Evolutionary conservation across 2,888 invertebrate genomes (phyloP).

Genomic region (Pyrocoelia pectoralis): DNA sequence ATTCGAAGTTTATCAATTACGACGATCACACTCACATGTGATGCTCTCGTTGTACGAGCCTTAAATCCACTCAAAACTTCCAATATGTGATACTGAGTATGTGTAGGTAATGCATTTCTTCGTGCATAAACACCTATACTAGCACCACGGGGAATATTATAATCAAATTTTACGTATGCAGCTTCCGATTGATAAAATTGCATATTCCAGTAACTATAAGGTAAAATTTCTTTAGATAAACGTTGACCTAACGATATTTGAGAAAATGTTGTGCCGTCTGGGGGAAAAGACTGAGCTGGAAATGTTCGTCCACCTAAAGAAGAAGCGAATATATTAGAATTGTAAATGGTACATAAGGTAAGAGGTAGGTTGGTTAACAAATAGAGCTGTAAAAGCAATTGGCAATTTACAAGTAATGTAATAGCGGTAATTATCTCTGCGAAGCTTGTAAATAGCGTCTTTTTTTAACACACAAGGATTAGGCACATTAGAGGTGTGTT

Average conservation of each 20-base stretch:
- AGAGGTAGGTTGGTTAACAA: not conserved
- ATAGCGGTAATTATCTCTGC: constrained; percentile 1
- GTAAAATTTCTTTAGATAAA: constrained; percentile 87
- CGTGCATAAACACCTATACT: constrained; percentile 95
- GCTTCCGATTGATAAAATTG: constrained; percentile 96
- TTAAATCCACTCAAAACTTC: constrained; percentile 92
- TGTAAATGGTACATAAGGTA: not conserved
- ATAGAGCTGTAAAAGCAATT: constrained; percentile 20
- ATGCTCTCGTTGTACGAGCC: constrained; percentile 82
- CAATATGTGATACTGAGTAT: constrained; percentile 95
- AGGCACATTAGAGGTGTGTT: too few species aligned
- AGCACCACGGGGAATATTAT: constrained; percentile 89
- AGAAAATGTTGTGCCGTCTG: constrained; percentile 91
- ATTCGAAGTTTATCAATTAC: not conserved
- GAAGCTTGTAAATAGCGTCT: too few species aligned
- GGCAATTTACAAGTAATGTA: constrained; percentile 2
- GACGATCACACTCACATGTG: constrained; percentile 76
- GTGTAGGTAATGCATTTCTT: constrained; percentile 92
- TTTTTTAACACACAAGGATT: too few species aligned
- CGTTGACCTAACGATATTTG: constrained; percentile 89
- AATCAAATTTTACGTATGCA: constrained; percentile 93
- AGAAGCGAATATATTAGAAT: not conserved
- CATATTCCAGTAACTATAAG: constrained; percentile 97
- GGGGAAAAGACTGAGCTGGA: constrained; percentile 90
- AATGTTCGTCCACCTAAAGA: constrained; percentile 82